Evolutionary conservation across 2,113 vertebrate genomes (phyloP).

Genomic region (Cyphomyrus discorhynchus): DNA sequence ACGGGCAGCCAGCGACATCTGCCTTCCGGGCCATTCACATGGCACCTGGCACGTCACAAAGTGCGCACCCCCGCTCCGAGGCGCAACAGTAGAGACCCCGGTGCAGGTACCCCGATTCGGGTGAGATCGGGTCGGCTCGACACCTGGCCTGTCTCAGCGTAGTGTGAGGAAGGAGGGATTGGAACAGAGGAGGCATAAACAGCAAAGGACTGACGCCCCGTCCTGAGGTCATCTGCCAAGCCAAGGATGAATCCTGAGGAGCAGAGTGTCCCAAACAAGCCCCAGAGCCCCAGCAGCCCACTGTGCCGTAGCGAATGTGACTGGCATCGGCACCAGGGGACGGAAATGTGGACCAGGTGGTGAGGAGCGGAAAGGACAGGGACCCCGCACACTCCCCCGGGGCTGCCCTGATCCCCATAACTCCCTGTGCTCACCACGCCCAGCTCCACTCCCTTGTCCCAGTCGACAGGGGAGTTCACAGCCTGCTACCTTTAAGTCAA

Average conservation of each 20-base stretch:
- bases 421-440: neutral
- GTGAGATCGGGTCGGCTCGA: neutral
- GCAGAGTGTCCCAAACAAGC: neutral
- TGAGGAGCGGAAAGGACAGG: neutral
- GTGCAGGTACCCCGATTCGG: neutral
- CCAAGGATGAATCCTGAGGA: neutral
- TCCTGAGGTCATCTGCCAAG: neutral
- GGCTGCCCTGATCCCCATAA: neutral
- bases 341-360: neutral
- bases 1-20: slow-evolving; percentile 10
- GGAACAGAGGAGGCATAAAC: neutral
- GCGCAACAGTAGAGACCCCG: neutral
- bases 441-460: neutral
- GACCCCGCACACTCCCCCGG: neutral
- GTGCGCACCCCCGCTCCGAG: neutral
- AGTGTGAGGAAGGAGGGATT: neutral
- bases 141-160: neutral
- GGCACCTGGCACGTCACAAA: neutral
- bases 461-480: neutral
- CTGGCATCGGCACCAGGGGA: neutral
- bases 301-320: neutral
- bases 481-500: neutral
- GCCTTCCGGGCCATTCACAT: neutral
- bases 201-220: neutral
- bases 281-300: neutral